Base-by-base conservation (phyloP, 2,113 vertebrate genomes). In the Cygnus buccinator region DNA sequence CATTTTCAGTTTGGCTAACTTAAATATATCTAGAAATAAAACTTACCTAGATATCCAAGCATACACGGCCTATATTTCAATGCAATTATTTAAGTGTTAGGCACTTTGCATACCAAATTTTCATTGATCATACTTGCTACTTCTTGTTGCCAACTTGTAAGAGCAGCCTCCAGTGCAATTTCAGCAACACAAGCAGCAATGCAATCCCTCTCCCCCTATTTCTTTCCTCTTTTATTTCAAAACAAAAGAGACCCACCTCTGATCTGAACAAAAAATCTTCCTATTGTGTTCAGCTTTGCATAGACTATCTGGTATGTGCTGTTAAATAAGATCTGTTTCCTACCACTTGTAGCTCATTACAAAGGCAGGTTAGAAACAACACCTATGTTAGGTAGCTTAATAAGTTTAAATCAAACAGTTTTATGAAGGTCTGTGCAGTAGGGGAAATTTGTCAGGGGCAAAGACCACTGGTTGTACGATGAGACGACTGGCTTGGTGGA, bases 211-310 rank as follows among this genome's bases (percentile, higher is more conserved):
- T 85, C 17, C 50, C 39, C 5, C 0, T 58, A 10, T 73, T 82
- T 72, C 61, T 87, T 91, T 82, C 39, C 22, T 84, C 57, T 48
- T 75, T 86, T 66, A 35, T 57, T 58, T 39, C 65, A 52, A 77
- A 95, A 89, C 67, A 67, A 81, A 84, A 78, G 81, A 94, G 57
- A 78, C 35, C 22, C 20, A 75, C 39, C 37, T 35, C 22, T 33
- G 67, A n/a, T 84, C 65, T 68, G 68, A 37, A 89, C 31, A 77
- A 74, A 94, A 91, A 94, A 83, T 74, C 72, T 88, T 90, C n/a
- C 55, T 66, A 55, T 77, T 31, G 37, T 59, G 33, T 23, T 71
- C 76, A 92, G 33, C 59, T 76, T 86, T 67, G 61, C 57, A 72
- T 35, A 84, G 75, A 57, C 75, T 70, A 87, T 86, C 91, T 92